Evolutionary conservation across 2,113 vertebrate species (phyloP).

Genomic region (Stegostoma tigrinum): DNA sequence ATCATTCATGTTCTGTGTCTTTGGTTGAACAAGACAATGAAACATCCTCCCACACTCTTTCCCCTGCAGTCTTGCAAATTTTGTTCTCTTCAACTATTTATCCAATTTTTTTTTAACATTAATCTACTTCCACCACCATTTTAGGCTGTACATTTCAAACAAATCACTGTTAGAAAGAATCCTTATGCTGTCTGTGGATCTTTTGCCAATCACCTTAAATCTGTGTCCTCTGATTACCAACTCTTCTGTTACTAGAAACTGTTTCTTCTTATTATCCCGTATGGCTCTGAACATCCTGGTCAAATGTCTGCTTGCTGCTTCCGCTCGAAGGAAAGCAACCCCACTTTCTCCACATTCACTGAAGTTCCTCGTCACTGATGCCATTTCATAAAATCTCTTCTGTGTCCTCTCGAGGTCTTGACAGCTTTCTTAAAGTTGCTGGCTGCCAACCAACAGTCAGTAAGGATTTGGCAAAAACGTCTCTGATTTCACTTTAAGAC

Average conservation of each 20-base stretch:
- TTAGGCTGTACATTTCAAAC: not conserved
- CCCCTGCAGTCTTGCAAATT: not conserved
- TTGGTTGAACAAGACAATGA: not conserved
- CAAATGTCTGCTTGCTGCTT: not conserved
- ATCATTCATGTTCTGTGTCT: not conserved
- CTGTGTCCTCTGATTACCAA: not conserved
- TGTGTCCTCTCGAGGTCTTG: not conserved
- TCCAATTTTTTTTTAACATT: not conserved
- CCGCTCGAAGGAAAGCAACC: not conserved
- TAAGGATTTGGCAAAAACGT: not conserved
- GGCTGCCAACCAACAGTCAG: not conserved
- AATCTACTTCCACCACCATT: not conserved
- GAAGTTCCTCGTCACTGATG: not conserved
- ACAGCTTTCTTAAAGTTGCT: not conserved
- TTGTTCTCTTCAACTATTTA: not conserved
- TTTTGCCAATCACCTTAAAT: not conserved
- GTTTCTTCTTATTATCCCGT: not conserved
- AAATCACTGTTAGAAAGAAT: not conserved
- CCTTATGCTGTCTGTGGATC: not conserved
- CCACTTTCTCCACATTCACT: not conserved
- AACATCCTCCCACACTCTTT: too few species aligned
- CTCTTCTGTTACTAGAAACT: not conserved
- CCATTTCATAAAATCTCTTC: too few species aligned
- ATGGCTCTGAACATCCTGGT: not conserved
- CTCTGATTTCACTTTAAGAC: not conserved